Percentiles rank a stretch among this genome's conserved stretches.
Evolutionary conservation across 2,888 invertebrate genomes (phyloP).

Genomic region (Pemphredon lugubris): DNA sequence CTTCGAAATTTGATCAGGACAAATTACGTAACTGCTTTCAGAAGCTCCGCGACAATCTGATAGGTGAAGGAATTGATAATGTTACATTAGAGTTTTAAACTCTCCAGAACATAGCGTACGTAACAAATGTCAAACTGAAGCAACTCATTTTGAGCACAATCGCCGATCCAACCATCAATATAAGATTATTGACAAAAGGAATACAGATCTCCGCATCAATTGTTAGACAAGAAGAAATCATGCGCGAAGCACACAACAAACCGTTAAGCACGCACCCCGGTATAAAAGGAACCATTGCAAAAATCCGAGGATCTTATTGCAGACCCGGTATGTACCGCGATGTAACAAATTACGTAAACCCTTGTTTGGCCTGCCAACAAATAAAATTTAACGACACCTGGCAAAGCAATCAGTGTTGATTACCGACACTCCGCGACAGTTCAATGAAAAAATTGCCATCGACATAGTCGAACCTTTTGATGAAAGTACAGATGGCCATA

Average conservation of each 20-base stretch:
- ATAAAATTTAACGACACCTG: background rate
- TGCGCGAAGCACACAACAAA: background rate
- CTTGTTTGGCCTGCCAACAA: background rate
- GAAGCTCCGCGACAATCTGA: background rate
- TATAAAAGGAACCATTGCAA: background rate
- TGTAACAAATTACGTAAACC: slow-evolving; percentile 2
- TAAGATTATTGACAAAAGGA: background rate
- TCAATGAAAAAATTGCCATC: slow-evolving; percentile 11
- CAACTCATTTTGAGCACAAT: background rate
- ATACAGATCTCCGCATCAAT: background rate
- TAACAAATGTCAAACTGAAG: background rate
- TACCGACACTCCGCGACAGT: background rate
- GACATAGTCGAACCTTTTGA: slow-evolving; percentile 8
- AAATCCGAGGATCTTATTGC: background rate
- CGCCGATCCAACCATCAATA: background rate
- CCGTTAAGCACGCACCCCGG: background rate
- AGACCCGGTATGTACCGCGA: background rate
- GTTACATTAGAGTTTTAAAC: background rate
- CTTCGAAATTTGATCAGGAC: background rate
- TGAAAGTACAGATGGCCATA: background rate
- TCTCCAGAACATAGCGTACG: background rate
- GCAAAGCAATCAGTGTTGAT: background rate
- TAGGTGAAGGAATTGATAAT: background rate
- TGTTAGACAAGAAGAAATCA: background rate
- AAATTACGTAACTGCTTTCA: background rate